Evolutionary conservation across 2,888 invertebrate genomes (phyloP).

Genomic region (Alloplasta piceator): DNA sequence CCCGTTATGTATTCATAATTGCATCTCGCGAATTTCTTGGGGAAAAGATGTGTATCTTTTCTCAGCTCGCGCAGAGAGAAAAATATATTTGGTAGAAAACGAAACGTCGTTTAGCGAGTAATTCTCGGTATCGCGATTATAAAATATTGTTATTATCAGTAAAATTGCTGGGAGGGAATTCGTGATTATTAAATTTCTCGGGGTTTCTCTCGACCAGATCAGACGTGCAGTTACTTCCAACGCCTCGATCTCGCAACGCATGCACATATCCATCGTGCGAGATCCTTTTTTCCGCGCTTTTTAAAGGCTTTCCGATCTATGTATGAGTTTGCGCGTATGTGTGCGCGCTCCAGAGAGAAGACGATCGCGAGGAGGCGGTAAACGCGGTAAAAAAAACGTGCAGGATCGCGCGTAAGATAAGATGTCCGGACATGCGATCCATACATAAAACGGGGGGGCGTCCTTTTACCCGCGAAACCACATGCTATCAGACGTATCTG

Average conservation of each 20-base stretch:
- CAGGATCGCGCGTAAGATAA: slow-evolving; percentile 77
- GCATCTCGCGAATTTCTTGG: slow-evolving; percentile 48
- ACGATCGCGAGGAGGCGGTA: slow-evolving; percentile 64
- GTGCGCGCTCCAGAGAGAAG: slow-evolving; percentile 43
- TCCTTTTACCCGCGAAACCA: slow-evolving; percentile 62
- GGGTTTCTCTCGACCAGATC: slow-evolving; percentile 38
- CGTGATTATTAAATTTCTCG: slow-evolving; percentile 43
- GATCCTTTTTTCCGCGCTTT: slow-evolving; percentile 49
- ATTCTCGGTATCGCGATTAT: slow-evolving; percentile 40
- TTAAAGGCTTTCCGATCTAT: slow-evolving; percentile 22
- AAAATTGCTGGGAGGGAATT: slow-evolving; percentile 25
- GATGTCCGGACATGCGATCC: slow-evolving; percentile 77
- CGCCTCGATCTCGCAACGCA: slow-evolving; percentile 16
- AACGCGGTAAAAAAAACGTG: slow-evolving; percentile 70
- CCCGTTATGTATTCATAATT: slow-evolving; percentile 54
- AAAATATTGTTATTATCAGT: slow-evolving; percentile 49
- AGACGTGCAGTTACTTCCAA: slow-evolving; percentile 44
- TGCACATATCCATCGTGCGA: slow-evolving; percentile 15
- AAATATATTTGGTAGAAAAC: slow-evolving; percentile 30
- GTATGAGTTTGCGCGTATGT: neutral
- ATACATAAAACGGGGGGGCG: slow-evolving; percentile 72
- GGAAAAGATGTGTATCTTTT: slow-evolving; percentile 23
- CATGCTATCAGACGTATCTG: slow-evolving; percentile 53
- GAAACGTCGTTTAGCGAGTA: slow-evolving; percentile 47
- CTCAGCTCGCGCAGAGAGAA: slow-evolving; percentile 2